Evolutionary conservation across 2,888 invertebrate species (phyloP).

Genomic region (Imbricaverruca yamaguchii): DNA sequence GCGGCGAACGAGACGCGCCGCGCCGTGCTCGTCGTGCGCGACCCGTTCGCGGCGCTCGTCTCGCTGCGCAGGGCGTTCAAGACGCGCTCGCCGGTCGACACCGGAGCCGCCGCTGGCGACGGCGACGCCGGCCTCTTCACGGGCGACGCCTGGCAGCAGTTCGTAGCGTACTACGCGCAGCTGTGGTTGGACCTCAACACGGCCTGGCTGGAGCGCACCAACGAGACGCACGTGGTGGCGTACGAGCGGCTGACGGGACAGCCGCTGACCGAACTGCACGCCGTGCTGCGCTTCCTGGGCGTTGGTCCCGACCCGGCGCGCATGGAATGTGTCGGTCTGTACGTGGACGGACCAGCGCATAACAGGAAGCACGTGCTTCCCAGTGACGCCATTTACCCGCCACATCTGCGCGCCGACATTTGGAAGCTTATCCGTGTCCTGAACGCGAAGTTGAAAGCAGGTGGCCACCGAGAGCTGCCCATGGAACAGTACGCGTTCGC

Average conservation of each 20-base stretch:
- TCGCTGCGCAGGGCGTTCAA: neutral
- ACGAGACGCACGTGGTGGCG: neutral
- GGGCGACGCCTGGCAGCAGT: neutral
- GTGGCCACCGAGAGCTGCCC: too few relatives aligned
- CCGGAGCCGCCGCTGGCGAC: neutral
- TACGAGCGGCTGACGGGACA: neutral
- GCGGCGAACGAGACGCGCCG: neutral
- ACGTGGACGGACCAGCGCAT: neutral
- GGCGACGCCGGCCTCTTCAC: neutral
- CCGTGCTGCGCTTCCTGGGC: neutral
- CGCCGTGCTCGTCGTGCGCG: neutral
- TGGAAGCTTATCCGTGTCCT: neutral
- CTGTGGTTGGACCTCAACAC: neutral
- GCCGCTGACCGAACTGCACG: neutral
- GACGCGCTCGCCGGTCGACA: neutral
- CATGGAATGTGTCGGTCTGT: neutral
- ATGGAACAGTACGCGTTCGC: too few relatives aligned
- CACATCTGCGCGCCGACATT: neutral
- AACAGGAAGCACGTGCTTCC: neutral
- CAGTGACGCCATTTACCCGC: neutral
- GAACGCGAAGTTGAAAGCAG: neutral
- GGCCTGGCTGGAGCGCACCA: neutral
- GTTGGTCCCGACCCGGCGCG: neutral
- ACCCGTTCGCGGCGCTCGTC: neutral
- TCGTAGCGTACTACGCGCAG: neutral